Evolutionary conservation across 2,113 vertebrate genomes (phyloP), one percentile per base, ranked within the genome.

Genomic region (Lampris incognitus): DNA sequence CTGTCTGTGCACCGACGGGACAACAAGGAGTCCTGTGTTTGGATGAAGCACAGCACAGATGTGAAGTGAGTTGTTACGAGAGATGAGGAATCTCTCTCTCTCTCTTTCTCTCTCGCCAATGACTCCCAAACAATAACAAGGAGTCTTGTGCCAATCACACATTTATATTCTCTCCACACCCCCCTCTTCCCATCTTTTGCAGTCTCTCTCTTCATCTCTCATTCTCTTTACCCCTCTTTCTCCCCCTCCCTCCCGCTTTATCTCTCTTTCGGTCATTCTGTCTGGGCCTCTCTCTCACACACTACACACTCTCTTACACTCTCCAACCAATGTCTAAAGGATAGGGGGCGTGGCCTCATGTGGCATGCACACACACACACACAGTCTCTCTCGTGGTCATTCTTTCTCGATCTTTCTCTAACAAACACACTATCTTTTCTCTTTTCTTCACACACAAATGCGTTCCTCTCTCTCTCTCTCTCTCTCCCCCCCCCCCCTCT

Each of bases 11-110:
- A 55, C 69, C 56, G 57, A 56, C 55, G 11, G 60, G 62, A 84
- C 85, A 86, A 89, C 86, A 89, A 85, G 66, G 83, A 50, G 2
- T 48, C 55, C 67, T 55, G 81, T 91, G 87, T 89, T 85, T 48
- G 11, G 70, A 64, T 37, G 36, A 78, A 66, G 74, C 37, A 4
- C 57, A 50, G 68, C 69, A 67, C 64, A 74, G 81, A 76, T 39
- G 24, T 66, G 49, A 55, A 75, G 74, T 72, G 87, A 87, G 76
- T 74, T 69, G 80, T 70, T 61, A 76, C 5, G 41, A 66, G 72
- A 66, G 9, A 6, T 4, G 48, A 76, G 64, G 66, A 74, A 78
- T 82, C 65, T 42, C 10, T 42, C 5, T 52, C 64, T 52, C 37
- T 41, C 9, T 66, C 63, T 48, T 10, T 51, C 49, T 51, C 49